phyloP scores from a whole-genome alignment of 2,797 vertebrate genomes.

The Sebastes reedi region DNA sequence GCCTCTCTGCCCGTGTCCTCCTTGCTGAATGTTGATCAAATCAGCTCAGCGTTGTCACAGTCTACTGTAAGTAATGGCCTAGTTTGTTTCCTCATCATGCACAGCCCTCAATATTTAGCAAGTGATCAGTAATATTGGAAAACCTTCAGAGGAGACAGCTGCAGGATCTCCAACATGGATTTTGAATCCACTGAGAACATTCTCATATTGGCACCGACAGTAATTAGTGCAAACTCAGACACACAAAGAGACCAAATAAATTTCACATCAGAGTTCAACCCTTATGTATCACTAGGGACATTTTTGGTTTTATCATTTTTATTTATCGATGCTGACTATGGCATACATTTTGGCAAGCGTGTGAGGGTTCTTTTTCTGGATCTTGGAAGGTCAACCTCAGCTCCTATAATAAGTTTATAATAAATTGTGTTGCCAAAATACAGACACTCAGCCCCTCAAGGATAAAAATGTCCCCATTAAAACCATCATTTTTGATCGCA shows the following conservation, averaged over 20 bases:
- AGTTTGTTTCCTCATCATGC: background rate
- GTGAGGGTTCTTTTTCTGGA: too few species aligned
- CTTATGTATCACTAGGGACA: background rate
- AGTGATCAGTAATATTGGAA: background rate
- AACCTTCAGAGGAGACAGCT: background rate
- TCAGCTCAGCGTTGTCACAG: conserved; percentile 80
- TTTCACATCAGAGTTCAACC: background rate
- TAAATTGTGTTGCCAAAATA: too few species aligned
- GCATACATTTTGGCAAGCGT: too few species aligned
- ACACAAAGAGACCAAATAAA: background rate
- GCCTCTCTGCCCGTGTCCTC: conserved; percentile 78
- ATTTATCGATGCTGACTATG: too few species aligned
- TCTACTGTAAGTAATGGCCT: conserved; percentile 70
- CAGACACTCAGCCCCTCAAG: too few species aligned
- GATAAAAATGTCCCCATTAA: too few species aligned
- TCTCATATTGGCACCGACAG: background rate
- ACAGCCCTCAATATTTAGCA: background rate
- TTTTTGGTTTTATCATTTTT: background rate
- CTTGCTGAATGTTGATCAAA: conserved; percentile 77
- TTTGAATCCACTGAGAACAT: background rate
- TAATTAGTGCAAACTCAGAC: background rate
- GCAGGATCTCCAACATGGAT: background rate
- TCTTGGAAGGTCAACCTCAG: too few species aligned
- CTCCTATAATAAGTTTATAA: too few species aligned
- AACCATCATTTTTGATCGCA: too few species aligned